Conservation (phyloP, 2,888 invertebrate species). For the Athalia cordata region DNA sequence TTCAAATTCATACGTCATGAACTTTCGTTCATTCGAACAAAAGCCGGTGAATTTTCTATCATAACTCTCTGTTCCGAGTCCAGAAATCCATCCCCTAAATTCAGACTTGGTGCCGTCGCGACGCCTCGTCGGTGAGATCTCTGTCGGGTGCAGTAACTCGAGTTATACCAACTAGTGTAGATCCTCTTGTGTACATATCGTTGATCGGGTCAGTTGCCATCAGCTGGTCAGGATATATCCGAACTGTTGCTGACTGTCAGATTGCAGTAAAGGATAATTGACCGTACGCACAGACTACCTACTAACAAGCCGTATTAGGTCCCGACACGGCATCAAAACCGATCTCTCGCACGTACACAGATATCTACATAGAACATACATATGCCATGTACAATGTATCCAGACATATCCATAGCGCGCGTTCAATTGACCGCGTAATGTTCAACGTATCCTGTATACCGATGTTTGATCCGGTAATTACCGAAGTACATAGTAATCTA, state of each 20-base stretch:
- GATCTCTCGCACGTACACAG: too few relatives aligned
- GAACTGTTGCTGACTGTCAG: constrained; percentile 17
- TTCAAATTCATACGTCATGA: too few relatives aligned
- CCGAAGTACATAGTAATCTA: not conserved
- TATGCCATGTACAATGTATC: not conserved
- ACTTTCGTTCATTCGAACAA: too few relatives aligned
- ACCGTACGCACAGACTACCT: not conserved
- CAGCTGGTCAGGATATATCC: constrained; percentile 8
- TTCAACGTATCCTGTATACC: not conserved
- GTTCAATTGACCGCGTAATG: constrained; percentile 10
- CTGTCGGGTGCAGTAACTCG: constrained; percentile 24
- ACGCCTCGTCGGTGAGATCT: not conserved
- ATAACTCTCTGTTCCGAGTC: too few relatives aligned
- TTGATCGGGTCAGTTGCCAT: not conserved
- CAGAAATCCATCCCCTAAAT: too few relatives aligned
- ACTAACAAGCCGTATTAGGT: too few relatives aligned
- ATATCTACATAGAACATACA: not conserved
- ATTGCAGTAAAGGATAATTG: constrained; percentile 21
- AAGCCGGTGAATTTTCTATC: too few relatives aligned
- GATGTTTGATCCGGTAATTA: constrained; percentile 22
- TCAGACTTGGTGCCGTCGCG: not conserved
- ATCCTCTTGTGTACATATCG: constrained; percentile 31
- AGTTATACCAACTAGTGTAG: constrained; percentile 13
- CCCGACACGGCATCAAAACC: too few relatives aligned
- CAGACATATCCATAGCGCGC: not conserved